Evolutionary conservation across 2,888 invertebrate species (phyloP), one percentile per base, ranked within the genome.

Genomic region (Ctena decussata): DNA sequence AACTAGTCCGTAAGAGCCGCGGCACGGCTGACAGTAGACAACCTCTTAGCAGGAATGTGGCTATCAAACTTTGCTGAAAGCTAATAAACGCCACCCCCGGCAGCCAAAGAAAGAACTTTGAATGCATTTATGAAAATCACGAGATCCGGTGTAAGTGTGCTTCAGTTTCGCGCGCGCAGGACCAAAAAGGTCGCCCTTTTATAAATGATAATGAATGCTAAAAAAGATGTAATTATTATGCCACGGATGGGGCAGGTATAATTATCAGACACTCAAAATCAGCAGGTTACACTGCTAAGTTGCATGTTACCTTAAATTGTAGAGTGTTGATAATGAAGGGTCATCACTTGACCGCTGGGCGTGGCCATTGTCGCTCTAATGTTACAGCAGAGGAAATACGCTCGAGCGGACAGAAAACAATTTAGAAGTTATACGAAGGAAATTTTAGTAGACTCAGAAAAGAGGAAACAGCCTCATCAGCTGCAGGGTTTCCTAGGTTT

Each of bases 181-280:
- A 5, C 15, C 27, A 57, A 5, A 27, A 24, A 57, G 57, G 21
- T 57, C 53, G 8, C n/a, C 6, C 57, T 57, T 30, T 1, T 24
- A 57, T 27, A 27, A 57, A 57, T 21, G 27, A 57, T 24, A 57
- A 57, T 57, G 27, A 30, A 57, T 57, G 57, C 57, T 57, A 27
- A 30, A 57, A 57, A 57, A 53, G n/a, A 57, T 27, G 6, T 57
- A 57, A 57, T 57, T 57, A 57, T 65, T 65, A 65, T 65, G 65
- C 65, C 35, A 65, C 32, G 1, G 65, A 35, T 5, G 18, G 21
- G 5, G 35, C 65, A 32, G 8, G 35, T 65, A 65, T 65, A 65
- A 65, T 65, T 65, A 65, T 65, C 65, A 8, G 35, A 35, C 65
- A 32, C 35, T 65, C 35, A 65, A 18, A 3, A 11, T 35, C 65